Base-by-base conservation (phyloP, 2,888 invertebrate genomes). In the Lithophane ornitopus region DNA sequence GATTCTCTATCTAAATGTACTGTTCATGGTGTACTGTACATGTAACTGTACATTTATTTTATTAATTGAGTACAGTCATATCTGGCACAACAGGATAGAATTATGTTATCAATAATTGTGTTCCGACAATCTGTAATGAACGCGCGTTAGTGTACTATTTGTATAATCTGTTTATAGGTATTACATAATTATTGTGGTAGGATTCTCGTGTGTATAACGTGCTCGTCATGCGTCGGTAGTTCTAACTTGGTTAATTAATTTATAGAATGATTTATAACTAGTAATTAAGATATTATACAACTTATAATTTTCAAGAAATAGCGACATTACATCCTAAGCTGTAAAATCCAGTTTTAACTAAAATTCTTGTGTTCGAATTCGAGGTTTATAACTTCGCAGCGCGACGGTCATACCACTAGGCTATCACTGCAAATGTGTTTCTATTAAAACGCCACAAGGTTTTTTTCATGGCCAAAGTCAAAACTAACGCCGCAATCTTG, bases 41-140 rank as follows among this genome's bases (percentile, higher is more conserved):
- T n/a, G n/a, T n/a, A n/a, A n/a, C n/a, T n/a, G 34, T 39, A 22
- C 14, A 44, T 52, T n/a, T 0, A 41, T 67, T 62, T 74, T 28
- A 69, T 65, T 46, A 70, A 77, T 77, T 34, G 44, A 46, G 26
- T 34, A 49, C 34, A 85, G 39, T 39, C 61, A 7, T 58, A 81
- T 70, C 59, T 67, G 39, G 46, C n/a, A 39, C 26, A 76, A 63
- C 39, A 41, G 67, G 56, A 74, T 58, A 62, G 14, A 76, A 80
- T 84, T 72, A 81, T 63, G 82, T 44, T 72, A 85, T 73, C 82
- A 70, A 62, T 72, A 73, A 82, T 81, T 70, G 46, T 68, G 70
- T 76, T 63, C 67, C 58, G 22, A 63, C 70, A 52, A 56, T 58
- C 41, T 4, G 46, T 74, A 85, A 77, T 82, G 78, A 82, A 74